phyloP scores from a whole-genome alignment of 1,140 invertebrate genomes.

The Drosophila melanogaster region Release_6_plus_ISO1_MT NT_033779.5:12180001-12180500 shows the following conservation, averaged over 20 bases:
- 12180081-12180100: too few species aligned
- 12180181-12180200: conserved; percentile 40
- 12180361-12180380: conserved; percentile 63
- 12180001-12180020: neutral
- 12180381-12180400: conserved; percentile 14
- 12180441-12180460: conserved; percentile 63
- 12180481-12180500: neutral
- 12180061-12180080: too few species aligned
- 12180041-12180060: too few species aligned
- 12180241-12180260: neutral
- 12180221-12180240: neutral
- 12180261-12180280: conserved; percentile 1
- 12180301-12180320: conserved; percentile 57
- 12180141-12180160: neutral
- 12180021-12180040: neutral
- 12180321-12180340: conserved; percentile 79
- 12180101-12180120: too few species aligned
- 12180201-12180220: conserved; percentile 44
- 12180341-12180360: conserved; percentile 80
- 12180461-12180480: conserved; percentile 8
- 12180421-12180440: conserved; percentile 63
- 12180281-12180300: conserved; percentile 24
- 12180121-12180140: neutral
- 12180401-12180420: conserved; percentile 36
- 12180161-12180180: neutral